phyloP scores from a whole-genome alignment of 2,113 vertebrate species.

The Barbus barbus region DNA sequence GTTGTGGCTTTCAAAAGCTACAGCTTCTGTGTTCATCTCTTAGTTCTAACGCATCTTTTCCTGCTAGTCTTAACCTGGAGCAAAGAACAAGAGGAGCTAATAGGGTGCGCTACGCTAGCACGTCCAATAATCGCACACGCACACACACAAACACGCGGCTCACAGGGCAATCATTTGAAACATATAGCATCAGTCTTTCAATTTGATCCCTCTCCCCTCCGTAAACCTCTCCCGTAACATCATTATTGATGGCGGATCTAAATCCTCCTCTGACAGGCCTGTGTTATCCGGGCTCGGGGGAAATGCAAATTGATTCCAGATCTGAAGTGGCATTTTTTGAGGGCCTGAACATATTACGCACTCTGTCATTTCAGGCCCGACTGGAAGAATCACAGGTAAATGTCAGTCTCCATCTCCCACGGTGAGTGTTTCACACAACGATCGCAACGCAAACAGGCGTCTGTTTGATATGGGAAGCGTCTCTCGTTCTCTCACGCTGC shows the following conservation, averaged over 20 bases:
- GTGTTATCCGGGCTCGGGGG: conserved; percentile 75
- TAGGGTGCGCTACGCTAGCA: conserved; percentile 61
- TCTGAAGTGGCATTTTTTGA: conserved; percentile 80
- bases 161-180: conserved; percentile 77
- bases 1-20: conserved; percentile 68
- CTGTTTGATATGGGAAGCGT: conserved; percentile 67
- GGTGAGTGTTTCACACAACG: conserved; percentile 75
- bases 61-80: conserved; percentile 76
- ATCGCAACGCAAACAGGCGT: conserved; percentile 63
- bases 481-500: background rate
- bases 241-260: conserved; percentile 78
- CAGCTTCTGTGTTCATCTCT: conserved; percentile 68
- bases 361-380: conserved; percentile 75
- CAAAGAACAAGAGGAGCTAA: conserved; percentile 78
- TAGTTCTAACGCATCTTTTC: conserved; percentile 73
- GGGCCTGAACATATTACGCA: conserved; percentile 72
- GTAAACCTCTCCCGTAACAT: conserved; percentile 69
- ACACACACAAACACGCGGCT: conserved; percentile 56
- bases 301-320: conserved; percentile 85
- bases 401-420: conserved; percentile 74
- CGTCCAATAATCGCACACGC: conserved; percentile 59
- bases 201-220: conserved; percentile 72
- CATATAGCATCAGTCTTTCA: conserved; percentile 76
- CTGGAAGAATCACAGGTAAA: conserved; percentile 79
- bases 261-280: conserved; percentile 76